A percentile compares a stretch with the other conserved stretches of the same genome.
Evolutionary conservation across 2,888 invertebrate genomes (phyloP).

Genomic region (Oligia strigilis): DNA sequence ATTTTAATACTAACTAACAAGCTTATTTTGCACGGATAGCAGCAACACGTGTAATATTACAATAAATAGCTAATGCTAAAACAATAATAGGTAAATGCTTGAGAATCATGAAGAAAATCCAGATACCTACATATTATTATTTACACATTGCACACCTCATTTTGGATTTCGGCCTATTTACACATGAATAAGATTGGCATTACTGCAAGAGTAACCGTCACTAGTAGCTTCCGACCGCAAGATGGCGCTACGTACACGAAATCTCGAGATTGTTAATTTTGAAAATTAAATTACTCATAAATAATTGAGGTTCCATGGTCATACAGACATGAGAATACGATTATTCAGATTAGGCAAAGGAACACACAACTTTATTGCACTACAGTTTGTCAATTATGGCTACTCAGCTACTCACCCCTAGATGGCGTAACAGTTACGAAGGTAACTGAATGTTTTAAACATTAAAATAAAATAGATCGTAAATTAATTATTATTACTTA

Average conservation of each 20-base stretch:
- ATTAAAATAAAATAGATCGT: not conserved
- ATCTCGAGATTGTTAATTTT: not conserved
- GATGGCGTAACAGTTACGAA: not conserved
- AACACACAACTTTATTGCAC: not conserved
- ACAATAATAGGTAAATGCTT: not conserved
- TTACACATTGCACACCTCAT: conserved; percentile 15
- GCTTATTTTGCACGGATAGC: conserved; percentile 1
- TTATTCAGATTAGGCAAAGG: not conserved
- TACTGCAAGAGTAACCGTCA: not conserved
- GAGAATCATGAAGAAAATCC: not conserved
- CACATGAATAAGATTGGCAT: not conserved
- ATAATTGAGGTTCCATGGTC: not conserved
- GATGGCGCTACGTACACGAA: conserved; percentile 8
- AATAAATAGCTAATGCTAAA: not conserved
- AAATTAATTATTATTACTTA: not conserved
- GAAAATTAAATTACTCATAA: too few relatives aligned
- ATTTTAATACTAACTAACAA: not conserved
- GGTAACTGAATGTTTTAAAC: not conserved
- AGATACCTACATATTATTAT: not conserved
- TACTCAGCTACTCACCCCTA: not conserved
- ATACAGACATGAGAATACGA: not conserved
- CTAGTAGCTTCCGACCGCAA: not conserved
- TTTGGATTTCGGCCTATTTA: conserved; percentile 1
- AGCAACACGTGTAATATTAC: not conserved
- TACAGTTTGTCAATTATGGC: not conserved